Conservation (phyloP, 2,888 invertebrate genomes). For the Leptopterna dolabrata region DNA sequence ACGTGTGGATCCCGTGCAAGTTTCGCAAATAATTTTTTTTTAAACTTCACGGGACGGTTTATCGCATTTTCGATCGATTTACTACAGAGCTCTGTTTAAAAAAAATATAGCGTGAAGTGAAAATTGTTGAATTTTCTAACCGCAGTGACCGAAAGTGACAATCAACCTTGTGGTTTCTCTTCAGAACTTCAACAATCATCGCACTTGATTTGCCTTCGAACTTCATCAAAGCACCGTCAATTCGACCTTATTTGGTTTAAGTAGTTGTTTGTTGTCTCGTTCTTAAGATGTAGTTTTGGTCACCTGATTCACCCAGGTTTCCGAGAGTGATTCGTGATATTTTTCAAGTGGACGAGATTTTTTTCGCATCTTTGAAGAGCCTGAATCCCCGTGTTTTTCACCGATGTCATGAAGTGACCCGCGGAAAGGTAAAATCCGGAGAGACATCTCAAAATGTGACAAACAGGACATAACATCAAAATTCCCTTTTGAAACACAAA, state of each 20-base stretch:
- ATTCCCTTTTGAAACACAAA: neutral
- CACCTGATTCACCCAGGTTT: neutral
- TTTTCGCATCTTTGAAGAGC: neutral
- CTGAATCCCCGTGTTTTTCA: neutral
- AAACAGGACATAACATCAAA: neutral
- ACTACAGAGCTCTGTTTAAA: no score
- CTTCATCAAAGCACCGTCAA: neutral
- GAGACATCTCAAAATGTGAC: neutral
- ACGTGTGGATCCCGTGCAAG: slow-evolving; percentile 12
- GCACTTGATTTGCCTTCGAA: neutral
- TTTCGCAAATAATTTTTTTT: neutral
- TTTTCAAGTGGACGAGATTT: neutral
- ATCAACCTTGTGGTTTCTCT: neutral
- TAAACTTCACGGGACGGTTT: neutral
- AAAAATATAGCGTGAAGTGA: neutral
- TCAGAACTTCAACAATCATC: neutral
- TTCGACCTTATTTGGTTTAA: neutral
- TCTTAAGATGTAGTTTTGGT: neutral
- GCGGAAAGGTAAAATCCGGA: neutral
- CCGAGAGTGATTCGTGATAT: neutral
- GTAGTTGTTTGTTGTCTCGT: neutral
- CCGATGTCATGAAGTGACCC: neutral
- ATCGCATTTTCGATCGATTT: neutral
- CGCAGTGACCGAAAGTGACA: neutral
- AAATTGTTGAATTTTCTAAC: neutral